Percentiles rank a stretch among this genome's conserved stretches.
phyloP scores from a whole-genome alignment of 2,888 invertebrate species.

The Belgica antarctica region DNA sequence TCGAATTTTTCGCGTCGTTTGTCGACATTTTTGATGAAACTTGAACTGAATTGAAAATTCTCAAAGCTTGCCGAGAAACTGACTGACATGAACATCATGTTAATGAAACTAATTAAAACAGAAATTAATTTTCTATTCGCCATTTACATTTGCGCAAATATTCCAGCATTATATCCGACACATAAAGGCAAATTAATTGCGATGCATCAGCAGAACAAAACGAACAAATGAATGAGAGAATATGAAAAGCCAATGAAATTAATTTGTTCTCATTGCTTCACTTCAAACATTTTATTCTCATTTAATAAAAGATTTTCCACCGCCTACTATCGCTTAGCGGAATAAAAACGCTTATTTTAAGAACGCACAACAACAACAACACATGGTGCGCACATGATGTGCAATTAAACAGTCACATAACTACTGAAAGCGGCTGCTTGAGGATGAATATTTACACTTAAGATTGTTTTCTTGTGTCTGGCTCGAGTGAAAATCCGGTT shows the following conservation, averaged over 20 bases:
- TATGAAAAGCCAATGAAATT: conserved; percentile 28
- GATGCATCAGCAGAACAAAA: too few species aligned
- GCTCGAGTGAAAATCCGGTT: background rate
- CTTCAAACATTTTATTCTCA: background rate
- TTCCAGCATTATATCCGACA: too few species aligned
- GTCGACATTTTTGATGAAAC: background rate
- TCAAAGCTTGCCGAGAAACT: background rate
- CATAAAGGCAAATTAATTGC: too few species aligned
- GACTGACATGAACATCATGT: background rate
- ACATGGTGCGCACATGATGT: conserved; percentile 13
- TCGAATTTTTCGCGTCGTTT: background rate
- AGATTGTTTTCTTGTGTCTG: background rate
- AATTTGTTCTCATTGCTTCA: conserved; percentile 5
- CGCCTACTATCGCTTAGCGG: background rate
- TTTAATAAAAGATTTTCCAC: background rate
- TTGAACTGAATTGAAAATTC: background rate
- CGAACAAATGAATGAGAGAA: background rate
- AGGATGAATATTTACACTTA: background rate
- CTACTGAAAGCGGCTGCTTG: background rate
- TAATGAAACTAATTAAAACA: too few species aligned
- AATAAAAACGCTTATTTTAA: background rate
- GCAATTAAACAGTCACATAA: conserved; percentile 21
- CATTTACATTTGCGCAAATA: too few species aligned
- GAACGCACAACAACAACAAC: background rate
- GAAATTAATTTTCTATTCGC: too few species aligned